Base-by-base conservation (phyloP, 2,113 vertebrate genomes). In the Gnathonemus echidnorhynchus region DNA sequence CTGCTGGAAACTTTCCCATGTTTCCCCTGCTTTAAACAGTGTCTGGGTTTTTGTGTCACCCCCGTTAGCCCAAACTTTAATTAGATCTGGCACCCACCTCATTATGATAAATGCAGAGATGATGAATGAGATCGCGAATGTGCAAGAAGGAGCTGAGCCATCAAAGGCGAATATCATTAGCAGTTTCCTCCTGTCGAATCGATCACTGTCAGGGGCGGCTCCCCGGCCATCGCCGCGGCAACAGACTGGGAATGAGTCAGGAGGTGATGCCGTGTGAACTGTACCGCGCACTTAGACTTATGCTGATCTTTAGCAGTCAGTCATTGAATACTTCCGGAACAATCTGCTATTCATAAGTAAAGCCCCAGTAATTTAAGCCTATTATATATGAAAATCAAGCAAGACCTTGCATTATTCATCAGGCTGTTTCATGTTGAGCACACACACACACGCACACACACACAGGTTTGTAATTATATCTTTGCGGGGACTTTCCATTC, bases 91-190 rank as follows among this genome's bases (percentile, higher is more conserved):
- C 97, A 97, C 97, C 96, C 95, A 93, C 95, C 95, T 97, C 96
- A 96, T 97, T 95, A 97, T 97, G 98, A 97, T 97, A 97, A 98
- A 98, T 96, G 96, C 96, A 93, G 96, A 95, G 96, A 97, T 98
- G 98, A 99, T 98, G 97, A 98, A 98, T 98, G 97, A 95, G 97
- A 97, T 98, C 97, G 97, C 97, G 97, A 98, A 98, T 98, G 97
- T 95, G 94, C 96, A 96, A 95, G 96, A 97, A 97, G 97, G 96
- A 96, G 96, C 96, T 95, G 96, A 95, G 96, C 96, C 96, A 95
- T 97, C 97, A 96, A 96, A 95, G 93, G 94, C 86, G 96, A 96
- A 96, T 96, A 96, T 98, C 97, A 97, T 98, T 98, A 98, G 97
- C 96, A 96, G 97, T 96, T 97, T 96, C 96, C 98, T 97, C 94